Conservation (phyloP, 1,140 invertebrate genomes). For the Philopotamus ludificatus region DNA sequence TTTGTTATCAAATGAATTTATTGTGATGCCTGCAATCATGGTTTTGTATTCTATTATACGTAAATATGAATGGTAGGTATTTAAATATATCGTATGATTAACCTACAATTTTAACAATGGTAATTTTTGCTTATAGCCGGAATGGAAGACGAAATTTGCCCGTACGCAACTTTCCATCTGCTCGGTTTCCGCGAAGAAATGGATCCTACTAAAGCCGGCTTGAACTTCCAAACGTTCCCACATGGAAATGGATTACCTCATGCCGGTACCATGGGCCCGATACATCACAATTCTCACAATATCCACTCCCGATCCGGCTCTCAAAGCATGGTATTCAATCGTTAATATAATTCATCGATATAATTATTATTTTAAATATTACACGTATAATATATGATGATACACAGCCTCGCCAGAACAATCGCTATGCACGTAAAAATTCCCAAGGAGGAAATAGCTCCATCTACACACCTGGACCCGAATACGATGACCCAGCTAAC, state of each 20-base stretch:
- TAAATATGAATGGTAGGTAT: too few relatives aligned
- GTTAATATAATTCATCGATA: background rate
- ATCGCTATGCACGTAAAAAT: constrained; percentile 67
- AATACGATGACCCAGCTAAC: constrained; percentile 88
- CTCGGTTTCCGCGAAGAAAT: constrained; percentile 93
- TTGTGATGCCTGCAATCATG: too few relatives aligned
- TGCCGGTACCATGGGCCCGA: constrained; percentile 76
- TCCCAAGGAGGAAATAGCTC: constrained; percentile 66
- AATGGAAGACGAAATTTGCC: constrained; percentile 92
- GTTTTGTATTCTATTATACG: too few relatives aligned
- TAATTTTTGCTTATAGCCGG: constrained; percentile 57
- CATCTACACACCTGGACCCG: constrained; percentile 72
- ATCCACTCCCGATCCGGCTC: constrained; percentile 82
- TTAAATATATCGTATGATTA: too few relatives aligned
- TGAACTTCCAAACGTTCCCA: constrained; percentile 86
- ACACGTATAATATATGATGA: background rate
- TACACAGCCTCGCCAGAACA: constrained; percentile 69
- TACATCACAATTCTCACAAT: constrained; percentile 61
- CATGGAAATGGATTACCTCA: constrained; percentile 69
- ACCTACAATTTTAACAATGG: background rate
- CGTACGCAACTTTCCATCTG: constrained; percentile 91
- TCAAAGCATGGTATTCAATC: constrained; percentile 82
- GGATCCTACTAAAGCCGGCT: constrained; percentile 79
- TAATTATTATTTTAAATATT: background rate
- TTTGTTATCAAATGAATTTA: too few relatives aligned